Conservation (phyloP, 2,888 invertebrate genomes). For the Oegoconia quadripuncta region DNA sequence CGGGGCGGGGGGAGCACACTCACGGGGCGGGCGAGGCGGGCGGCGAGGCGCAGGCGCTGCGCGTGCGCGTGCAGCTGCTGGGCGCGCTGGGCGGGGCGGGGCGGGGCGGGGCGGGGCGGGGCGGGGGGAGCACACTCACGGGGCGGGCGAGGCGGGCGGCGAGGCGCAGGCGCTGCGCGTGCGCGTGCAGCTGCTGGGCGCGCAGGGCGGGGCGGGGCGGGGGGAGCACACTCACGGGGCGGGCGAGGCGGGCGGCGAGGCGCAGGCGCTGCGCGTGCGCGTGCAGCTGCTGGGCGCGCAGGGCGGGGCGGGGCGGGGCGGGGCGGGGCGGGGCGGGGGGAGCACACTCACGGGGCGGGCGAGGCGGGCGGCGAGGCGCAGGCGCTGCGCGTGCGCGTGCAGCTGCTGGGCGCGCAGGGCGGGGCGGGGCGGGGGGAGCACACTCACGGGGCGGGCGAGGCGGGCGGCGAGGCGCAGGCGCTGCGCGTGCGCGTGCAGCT, state of each 20-base stretch:
- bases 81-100: conserved; percentile 79
- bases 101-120: conserved; percentile 76
- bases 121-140: too few relatives aligned
- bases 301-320: too few relatives aligned
- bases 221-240: conserved; percentile 65
- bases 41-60: conserved; percentile 48
- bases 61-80: conserved; percentile 50
- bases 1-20: not conserved
- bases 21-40: conserved; percentile 29
- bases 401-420: conserved; percentile 47
- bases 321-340: conserved; percentile 76
- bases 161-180: conserved; percentile 50
- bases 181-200: conserved; percentile 48
- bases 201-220: too few relatives aligned
- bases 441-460: conserved; percentile 69
- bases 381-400: conserved; percentile 49
- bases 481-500: conserved; percentile 82
- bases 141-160: too few relatives aligned
- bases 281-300: conserved; percentile 81
- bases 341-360: conserved; percentile 68
- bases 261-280: conserved; percentile 83
- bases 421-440: too few relatives aligned
- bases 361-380: conserved; percentile 48
- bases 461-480: conserved; percentile 82
- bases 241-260: conserved; percentile 81